Base-by-base conservation (phyloP, 2,888 invertebrate species). In the Rambutsinella grinnellia region DNA sequence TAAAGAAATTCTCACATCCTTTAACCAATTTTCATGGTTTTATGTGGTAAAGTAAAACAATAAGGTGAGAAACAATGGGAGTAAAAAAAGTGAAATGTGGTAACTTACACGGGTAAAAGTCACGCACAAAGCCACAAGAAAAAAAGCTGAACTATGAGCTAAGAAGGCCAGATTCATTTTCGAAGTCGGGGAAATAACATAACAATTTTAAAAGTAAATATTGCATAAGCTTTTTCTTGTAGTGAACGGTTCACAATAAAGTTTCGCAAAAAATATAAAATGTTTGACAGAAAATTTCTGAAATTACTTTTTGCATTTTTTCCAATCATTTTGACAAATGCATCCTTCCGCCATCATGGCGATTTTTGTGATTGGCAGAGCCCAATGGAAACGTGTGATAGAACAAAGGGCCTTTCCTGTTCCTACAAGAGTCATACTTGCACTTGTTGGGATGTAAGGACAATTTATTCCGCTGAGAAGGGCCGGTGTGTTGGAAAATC, bases 391-490 rank as follows among this genome's bases (percentile, higher is more conserved):
- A 56, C 60, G 13, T 80, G 80, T 60, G 80, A 79, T 36, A 27
- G 63, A 46, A 53, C 77, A 6, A 23, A 46, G 24, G 78, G 80
- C 1, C 58, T 80, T 3, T 54, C 53, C 24, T 80, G 80, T 36
- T 63, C 65, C 3, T 80, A 78, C 26, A 57, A 65, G 53, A 65
- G 71, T 0, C 56, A 53, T 1, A 19, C 56, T 13, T 80, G 80
- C 47, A 17, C 47, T 36, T 80, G 80, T 53, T 78, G 78, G 78
- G 80, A 80, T 53, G 24, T 53, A 8, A 28, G 78, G 47, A 70
- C 36, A 21, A 63, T 69, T 26, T 80, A 61, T 58, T 80, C 80
- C 0, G 0, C 8, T 6, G 62, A 47, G 15, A 65, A 57, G 19
- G 56, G 60, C n/a, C 54, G 67, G 3, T 79, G 75, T 46, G 75